phyloP scores from a whole-genome alignment of 2,113 vertebrate genomes.

The Pelvicachromis taeniatus region DNA sequence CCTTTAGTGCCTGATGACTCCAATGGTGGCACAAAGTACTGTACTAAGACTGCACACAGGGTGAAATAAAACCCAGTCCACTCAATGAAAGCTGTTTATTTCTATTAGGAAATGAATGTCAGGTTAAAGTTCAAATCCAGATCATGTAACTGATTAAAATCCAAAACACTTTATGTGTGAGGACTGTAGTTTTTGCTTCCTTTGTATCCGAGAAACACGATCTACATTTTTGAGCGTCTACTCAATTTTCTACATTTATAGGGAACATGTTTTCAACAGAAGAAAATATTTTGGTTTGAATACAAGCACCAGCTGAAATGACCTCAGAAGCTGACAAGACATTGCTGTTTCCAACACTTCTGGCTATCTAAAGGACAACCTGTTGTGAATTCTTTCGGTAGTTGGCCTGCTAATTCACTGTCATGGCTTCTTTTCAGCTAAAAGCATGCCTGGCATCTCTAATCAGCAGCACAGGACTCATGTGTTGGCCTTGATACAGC shows the following conservation, averaged over 20 bases:
- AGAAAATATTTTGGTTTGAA: neutral
- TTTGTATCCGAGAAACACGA: neutral
- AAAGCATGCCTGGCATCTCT: conserved; percentile 5
- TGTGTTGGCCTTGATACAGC: neutral
- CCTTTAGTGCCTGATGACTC: neutral
- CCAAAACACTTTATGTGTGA: neutral
- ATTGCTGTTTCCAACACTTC: neutral
- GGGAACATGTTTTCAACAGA: neutral
- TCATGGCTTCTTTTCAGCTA: neutral
- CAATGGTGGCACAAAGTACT: neutral
- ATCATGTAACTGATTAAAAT: neutral
- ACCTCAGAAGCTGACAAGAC: neutral
- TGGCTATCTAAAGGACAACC: neutral
- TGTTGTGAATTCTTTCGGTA: neutral
- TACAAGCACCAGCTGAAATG: neutral
- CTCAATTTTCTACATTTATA: neutral
- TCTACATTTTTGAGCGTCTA: neutral
- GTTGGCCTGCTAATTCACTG: neutral
- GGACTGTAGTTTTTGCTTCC: neutral
- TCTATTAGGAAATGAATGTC: neutral
- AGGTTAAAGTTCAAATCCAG: neutral
- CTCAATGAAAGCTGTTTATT: neutral
- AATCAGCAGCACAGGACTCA: neutral
- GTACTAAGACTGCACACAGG: neutral
- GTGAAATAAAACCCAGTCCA: neutral